Conservation (phyloP, 1,140 invertebrate genomes). For the Mycetomoellerius zeteki region DNA sequence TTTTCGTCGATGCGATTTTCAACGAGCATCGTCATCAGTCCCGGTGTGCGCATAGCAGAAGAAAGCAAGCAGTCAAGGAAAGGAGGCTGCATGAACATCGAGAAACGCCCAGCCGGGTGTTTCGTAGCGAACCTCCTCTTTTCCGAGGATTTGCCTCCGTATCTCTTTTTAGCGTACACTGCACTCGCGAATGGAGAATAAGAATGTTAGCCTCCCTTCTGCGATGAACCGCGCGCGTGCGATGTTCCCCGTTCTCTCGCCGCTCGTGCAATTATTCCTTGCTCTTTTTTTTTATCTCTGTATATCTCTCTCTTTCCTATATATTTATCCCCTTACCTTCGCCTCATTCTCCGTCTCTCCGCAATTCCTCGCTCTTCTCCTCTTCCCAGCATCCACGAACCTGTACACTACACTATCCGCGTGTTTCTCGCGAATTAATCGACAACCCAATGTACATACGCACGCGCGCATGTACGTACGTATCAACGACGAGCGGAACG, state of each 20-base stretch:
- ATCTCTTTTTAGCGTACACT: constrained; percentile 19
- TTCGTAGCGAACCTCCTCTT: constrained; percentile 47
- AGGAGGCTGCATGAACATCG: constrained; percentile 25
- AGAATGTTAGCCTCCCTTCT: constrained; percentile 56
- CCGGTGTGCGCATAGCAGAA: constrained; percentile 1
- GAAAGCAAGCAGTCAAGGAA: constrained; percentile 13
- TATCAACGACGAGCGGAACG: constrained; percentile 4
- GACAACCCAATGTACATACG: constrained; percentile 45
- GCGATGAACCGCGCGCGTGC: constrained; percentile 38
- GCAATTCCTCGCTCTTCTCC: constrained; percentile 18
- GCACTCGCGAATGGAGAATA: constrained; percentile 28
- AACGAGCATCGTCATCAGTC: constrained; percentile 4
- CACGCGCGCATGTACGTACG: not conserved
- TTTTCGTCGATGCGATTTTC: constrained; percentile 38
- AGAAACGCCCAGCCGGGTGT: constrained; percentile 6
- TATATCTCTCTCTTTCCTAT: no score
- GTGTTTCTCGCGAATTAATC: constrained; percentile 16
- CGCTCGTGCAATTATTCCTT: constrained; percentile 13
- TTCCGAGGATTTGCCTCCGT: constrained; percentile 12
- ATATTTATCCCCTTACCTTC: not conserved
- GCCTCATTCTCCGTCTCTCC: not conserved
- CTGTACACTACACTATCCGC: not conserved
- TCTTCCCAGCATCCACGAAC: constrained; percentile 3
- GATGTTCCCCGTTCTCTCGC: constrained; percentile 59
- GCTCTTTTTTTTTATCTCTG: not conserved